These are phyloP conservation scores for Drosophila chauvacae DNA, from an alignment of 1,140 invertebrate genomes.

Conservation along the genomic window DNA sequence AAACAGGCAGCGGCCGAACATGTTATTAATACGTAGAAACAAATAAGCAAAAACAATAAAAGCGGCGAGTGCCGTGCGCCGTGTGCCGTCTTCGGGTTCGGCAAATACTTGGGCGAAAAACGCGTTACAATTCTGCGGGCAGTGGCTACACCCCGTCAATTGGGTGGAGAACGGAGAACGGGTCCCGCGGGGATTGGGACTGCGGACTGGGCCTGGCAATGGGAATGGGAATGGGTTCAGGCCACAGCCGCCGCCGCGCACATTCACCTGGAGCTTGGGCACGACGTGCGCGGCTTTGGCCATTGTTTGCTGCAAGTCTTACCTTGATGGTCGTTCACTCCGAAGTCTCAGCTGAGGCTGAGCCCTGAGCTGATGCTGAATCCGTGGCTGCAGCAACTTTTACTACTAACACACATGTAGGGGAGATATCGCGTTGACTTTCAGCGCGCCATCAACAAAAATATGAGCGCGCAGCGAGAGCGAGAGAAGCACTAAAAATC, in stretches of 20 bases:
- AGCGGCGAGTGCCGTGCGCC: conserved; percentile 49
- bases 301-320: conserved; percentile 76
- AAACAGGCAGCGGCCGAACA: conserved; percentile 74
- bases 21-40: conserved; percentile 83
- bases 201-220: conserved; percentile 19
- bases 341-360: conserved; percentile 3
- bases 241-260: conserved; percentile 42
- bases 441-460: conserved; percentile 82
- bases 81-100: conserved; percentile 21
- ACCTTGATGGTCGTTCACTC: conserved; percentile 83
- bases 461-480: conserved; percentile 67
- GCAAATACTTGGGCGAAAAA: conserved; percentile 49
- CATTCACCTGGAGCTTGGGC: conserved; percentile 77
- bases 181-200: conserved; percentile 11
- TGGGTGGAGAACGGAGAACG: conserved; percentile 33
- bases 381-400: conserved; percentile 70
- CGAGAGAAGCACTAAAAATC: conserved; percentile 71
- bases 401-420: conserved; percentile 79
- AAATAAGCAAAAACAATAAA: conserved; percentile 83
- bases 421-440: conserved; percentile 60
- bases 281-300: conserved; percentile 70
- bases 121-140: conserved; percentile 81
- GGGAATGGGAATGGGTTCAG: conserved; percentile 43
- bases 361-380: conserved; percentile 25
- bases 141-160: conserved; percentile 63